Percentiles rank a stretch among this genome's conserved stretches.
Evolutionary conservation across 2,113 vertebrate species (phyloP).

Genomic region (Tachysurus vachellii): DNA sequence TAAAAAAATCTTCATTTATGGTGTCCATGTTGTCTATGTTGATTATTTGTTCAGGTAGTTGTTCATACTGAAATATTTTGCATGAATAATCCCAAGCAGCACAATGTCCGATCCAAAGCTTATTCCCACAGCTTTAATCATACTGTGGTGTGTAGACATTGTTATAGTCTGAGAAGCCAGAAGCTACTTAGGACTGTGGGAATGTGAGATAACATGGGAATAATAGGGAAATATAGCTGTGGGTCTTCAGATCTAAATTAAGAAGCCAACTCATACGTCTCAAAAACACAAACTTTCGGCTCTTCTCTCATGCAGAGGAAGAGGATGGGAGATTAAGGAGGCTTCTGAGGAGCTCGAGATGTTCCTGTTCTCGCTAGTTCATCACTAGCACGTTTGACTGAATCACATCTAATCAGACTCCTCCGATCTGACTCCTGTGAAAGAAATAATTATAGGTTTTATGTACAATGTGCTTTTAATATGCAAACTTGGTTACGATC

Average conservation of each 20-base stretch:
- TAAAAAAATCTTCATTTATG: too few relatives aligned
- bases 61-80: neutral
- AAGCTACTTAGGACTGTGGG: constrained; percentile 16
- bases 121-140: neutral
- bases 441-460: neutral
- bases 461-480: neutral
- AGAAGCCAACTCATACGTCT: neutral
- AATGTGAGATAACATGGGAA: constrained; percentile 3
- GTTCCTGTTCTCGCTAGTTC: neutral
- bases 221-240: neutral
- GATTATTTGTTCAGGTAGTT: neutral
- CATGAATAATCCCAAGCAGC: neutral
- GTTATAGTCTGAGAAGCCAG: constrained; percentile 12
- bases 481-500: neutral
- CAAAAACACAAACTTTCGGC: neutral
- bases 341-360: constrained; percentile 7
- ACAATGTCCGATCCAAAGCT: neutral
- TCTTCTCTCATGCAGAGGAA: neutral
- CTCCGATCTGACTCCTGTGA: neutral
- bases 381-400: neutral
- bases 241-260: neutral
- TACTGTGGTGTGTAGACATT: neutral
- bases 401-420: neutral
- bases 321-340: neutral
- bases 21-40: neutral